These are phyloP conservation scores for Cheilosia urbana DNA, from an alignment of 2,888 invertebrate species.

Conservation along the genomic window DNA sequence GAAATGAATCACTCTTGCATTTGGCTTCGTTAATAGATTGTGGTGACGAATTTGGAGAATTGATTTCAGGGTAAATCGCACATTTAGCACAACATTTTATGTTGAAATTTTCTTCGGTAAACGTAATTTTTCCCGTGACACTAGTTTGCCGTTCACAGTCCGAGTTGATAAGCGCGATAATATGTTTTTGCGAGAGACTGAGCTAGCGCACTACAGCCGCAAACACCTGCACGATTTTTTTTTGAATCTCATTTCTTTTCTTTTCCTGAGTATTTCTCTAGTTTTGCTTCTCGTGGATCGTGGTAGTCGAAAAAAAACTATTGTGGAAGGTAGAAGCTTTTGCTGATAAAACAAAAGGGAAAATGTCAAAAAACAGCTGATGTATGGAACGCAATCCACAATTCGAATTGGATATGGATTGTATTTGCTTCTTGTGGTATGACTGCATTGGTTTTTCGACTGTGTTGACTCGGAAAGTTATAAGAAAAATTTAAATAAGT, in stretches of 20 bases:
- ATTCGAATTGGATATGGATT: slow-evolving; percentile 1
- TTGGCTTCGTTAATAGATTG: slow-evolving; percentile 15
- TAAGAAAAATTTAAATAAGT: too few relatives aligned
- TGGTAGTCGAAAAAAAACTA: slow-evolving; percentile 28
- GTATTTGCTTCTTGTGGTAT: too few relatives aligned
- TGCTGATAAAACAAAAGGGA: slow-evolving; percentile 17
- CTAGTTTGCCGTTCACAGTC: slow-evolving; percentile 6
- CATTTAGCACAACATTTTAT: slow-evolving; percentile 22
- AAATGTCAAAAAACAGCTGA: slow-evolving; percentile 62
- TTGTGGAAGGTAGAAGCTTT: slow-evolving; percentile 48
- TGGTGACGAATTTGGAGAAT: not conserved
- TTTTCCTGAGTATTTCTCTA: slow-evolving; percentile 24
- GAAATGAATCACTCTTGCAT: slow-evolving; percentile 24
- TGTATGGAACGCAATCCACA: slow-evolving; percentile 8
- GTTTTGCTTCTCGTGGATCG: not conserved
- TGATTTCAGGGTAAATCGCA: not conserved
- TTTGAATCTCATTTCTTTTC: slow-evolving; percentile 63
- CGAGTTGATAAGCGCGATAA: slow-evolving; percentile 45
- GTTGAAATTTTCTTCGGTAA: slow-evolving; percentile 12
- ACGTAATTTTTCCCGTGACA: slow-evolving; percentile 29
- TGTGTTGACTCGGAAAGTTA: not conserved
- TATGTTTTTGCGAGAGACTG: slow-evolving; percentile 25
- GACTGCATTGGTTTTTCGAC: not conserved
- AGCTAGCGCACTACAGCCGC: slow-evolving; percentile 49
- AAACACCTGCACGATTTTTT: slow-evolving; percentile 74